Evolutionary conservation across 2,797 vertebrate genomes (phyloP), one percentile per base, ranked within the genome.

Genomic region (Anabas testudineus): DNA sequence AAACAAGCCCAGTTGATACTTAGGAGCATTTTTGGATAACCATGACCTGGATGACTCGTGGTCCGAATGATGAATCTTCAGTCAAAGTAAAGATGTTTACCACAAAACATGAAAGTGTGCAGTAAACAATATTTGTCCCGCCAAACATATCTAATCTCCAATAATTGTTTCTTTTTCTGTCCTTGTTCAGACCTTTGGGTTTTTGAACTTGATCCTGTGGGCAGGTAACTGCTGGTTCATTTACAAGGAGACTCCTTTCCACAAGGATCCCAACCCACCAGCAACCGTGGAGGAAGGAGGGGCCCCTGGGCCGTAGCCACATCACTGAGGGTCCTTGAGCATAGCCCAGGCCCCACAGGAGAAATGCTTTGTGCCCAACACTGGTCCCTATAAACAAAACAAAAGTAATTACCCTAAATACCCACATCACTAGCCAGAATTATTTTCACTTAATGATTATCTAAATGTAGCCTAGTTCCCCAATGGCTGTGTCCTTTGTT

Each of bases 141-240:
- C 36, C 24, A 5, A n/a, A n/a, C n/a, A n/a, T n/a, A n/a, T n/a
- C 15, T 22, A 0, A 12, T 45, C 7, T 46, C 1, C 43, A 21
- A 3, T 43, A 48, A 42, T 10, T 12, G 8, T 32, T 8, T 68
- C 8, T 74, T 57, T 41, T 30, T 22, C 0, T 56, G 19, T 81
- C 49, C 84, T 37, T 74, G 32, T 67, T 6, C 63, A 97, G 97
- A 95, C 96, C 74, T 96, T 97, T 22, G 96, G 97, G 52, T 98
- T 98, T 83, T 89, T 99, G 87, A 98, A 96, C 90, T 92, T 98
- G 81, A 91, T 97, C 89, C 93, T 98, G 84, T 98, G 97, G 97
- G 93, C 93, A 3, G 95, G 96, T 47, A 98, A 98, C 91, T 96
- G 95, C 89, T 99, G 97, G 97, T 97, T 97, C 90, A 96, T 97